A percentile compares a stretch with the other conserved stretches of the same genome.
phyloP scores from a whole-genome alignment of 2,113 vertebrate species.

The Mormyrus iriodes region DNA sequence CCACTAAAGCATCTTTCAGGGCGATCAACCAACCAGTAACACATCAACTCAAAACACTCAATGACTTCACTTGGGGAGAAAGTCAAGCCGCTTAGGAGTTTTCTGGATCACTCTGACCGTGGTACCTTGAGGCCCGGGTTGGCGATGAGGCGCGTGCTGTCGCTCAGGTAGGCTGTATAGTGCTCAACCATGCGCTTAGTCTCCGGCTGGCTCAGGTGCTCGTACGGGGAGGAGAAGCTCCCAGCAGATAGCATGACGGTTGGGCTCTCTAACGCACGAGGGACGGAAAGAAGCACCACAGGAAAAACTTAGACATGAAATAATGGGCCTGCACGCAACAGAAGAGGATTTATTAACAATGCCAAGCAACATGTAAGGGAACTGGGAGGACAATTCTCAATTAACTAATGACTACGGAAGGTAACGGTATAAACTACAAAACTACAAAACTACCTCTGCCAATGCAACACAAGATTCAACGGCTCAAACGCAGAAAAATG shows the following conservation, averaged over 20 bases:
- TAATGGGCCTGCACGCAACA: background rate
- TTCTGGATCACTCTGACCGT: background rate
- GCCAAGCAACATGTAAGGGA: too few species aligned
- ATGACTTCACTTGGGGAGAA: background rate
- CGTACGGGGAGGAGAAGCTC: conserved; percentile 93
- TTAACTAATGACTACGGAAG: background rate
- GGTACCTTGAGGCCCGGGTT: conserved; percentile 91
- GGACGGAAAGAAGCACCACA: background rate
- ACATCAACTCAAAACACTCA: background rate
- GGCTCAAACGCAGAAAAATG: background rate
- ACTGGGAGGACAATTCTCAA: background rate
- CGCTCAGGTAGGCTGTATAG: conserved; percentile 95
- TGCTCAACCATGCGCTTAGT: conserved; percentile 99
- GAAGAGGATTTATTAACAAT: too few species aligned
- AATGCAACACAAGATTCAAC: background rate
- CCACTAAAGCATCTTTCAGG: background rate
- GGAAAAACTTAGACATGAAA: background rate
- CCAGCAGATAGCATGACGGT: conserved; percentile 94
- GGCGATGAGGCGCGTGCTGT: conserved; percentile 95
- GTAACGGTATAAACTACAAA: background rate
- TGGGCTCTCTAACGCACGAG: conserved; percentile 72
- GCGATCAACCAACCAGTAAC: background rate
- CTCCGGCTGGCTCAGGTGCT: conserved; percentile 95
- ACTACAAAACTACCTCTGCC: background rate
- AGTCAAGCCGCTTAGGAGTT: background rate